phyloP scores from a whole-genome alignment of 2,113 vertebrate species.

The Neomonachus schauinslandi region DNA sequence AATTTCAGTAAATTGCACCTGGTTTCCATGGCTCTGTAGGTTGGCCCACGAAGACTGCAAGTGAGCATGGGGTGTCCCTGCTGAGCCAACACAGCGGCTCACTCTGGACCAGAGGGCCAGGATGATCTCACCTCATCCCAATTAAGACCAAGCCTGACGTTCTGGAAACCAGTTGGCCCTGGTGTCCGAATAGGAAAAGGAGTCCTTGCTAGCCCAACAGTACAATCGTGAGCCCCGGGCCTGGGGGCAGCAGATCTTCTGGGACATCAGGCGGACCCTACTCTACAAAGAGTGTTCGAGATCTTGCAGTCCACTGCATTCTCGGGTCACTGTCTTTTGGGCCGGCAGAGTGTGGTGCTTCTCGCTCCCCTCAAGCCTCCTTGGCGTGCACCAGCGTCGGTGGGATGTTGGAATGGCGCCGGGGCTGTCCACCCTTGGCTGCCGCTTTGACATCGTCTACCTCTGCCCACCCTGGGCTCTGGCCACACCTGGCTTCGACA shows the following conservation, averaged over 20 bases:
- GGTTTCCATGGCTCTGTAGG: not conserved
- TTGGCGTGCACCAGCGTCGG: not conserved
- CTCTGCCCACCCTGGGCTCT: accelerated
- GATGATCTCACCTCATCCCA: not conserved
- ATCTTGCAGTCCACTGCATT: too few relatives aligned
- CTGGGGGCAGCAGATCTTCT: not conserved
- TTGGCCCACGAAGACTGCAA: too few relatives aligned
- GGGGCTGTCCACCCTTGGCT: not conserved
- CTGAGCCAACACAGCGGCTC: accelerated
- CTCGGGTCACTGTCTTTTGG: not conserved
- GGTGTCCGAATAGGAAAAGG: not conserved
- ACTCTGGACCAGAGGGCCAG: not conserved
- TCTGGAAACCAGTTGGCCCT: not conserved
- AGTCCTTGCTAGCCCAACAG: not conserved
- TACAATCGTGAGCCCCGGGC: not conserved
- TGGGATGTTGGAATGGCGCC: not conserved
- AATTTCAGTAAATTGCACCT: not conserved
- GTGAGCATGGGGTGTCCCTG: too few relatives aligned
- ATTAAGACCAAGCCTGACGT: not conserved
- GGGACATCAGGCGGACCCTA: too few relatives aligned
- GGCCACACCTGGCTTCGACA: not conserved
- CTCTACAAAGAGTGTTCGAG: not conserved
- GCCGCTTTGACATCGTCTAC: not conserved
- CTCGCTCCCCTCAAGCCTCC: not conserved
- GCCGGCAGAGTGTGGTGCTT: not conserved